Base-by-base conservation (phyloP, 1,140 invertebrate species). In the Chelonus insularis region DNA sequence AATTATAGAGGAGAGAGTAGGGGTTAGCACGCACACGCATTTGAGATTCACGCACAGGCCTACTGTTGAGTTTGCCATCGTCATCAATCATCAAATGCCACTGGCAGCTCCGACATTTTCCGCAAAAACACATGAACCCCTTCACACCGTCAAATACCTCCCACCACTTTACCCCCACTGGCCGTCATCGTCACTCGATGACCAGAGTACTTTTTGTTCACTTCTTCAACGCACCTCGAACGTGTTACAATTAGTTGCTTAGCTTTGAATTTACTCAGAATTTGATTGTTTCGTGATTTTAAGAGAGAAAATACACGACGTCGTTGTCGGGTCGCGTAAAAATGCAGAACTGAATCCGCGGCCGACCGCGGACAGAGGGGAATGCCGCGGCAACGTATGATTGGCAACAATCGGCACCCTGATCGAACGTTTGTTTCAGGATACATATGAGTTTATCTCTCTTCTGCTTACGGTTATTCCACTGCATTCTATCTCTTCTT, bases 341-440 rank as follows among this genome's bases (percentile, higher is more conserved):
- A 79, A 79, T 67, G 71, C 70, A 69, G 71, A 75, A 79, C 77
- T 79, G 77, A 79, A 72, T 74, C 67, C 70, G 72, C 70, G 67
- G 71, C 63, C 21, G 23, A 48, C 60, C 50, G 56, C 62, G 62
- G 61, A 73, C 69, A 71, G 73, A 73, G 69, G 72, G 74, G 67
- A 62, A 67, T 60, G 57, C 63, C 65, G 73, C 69, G 72, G 73
- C 70, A 75, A 75, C 72, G 77, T 79, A 78, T 79, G 77, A 79
- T 79, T 79, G 77, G 77, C 77, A 79, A 79, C 77, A 79, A 79
- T 79, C 76, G 77, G 75, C 74, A 78, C 75, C 72, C 75, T 78
- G 75, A 78, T 79, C 77, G 74, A 79, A 79, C 74, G 74, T 78
- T 79, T 78, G 75, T 78, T 79, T 78, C 74, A 70, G 72, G 70